Conservation (phyloP, 2,797 vertebrate genomes). For the Poeciliopsis infans region DNA sequence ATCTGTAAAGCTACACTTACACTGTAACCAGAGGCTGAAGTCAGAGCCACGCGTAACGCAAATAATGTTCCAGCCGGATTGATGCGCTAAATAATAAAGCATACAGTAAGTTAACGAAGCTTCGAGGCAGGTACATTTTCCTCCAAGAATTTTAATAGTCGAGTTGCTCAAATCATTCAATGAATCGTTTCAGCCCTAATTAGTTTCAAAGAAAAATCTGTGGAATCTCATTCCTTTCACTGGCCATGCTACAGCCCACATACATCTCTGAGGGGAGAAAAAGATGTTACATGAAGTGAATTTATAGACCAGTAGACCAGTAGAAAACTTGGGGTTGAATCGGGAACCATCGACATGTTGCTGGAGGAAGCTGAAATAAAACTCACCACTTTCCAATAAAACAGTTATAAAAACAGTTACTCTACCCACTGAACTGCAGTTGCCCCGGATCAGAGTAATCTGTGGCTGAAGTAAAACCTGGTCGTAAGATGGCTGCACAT, state of each 20-base stretch:
- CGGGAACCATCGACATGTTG: neutral
- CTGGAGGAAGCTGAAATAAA: neutral
- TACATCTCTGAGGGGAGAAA: neutral
- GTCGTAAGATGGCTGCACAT: neutral
- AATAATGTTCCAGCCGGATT: too few relatives aligned
- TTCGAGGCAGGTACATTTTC: too few relatives aligned
- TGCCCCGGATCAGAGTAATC: neutral
- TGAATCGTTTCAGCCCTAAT: too few relatives aligned
- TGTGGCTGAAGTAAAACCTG: neutral
- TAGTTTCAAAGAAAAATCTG: neutral
- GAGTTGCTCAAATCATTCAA: too few relatives aligned
- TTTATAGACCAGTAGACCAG: neutral
- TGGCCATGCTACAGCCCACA: neutral
- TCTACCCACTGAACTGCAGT: neutral
- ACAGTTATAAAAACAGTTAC: neutral
- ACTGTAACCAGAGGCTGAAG: too few relatives aligned
- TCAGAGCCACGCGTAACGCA: too few relatives aligned
- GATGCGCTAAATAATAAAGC: too few relatives aligned
- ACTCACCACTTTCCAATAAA: neutral
- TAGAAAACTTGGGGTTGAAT: neutral
- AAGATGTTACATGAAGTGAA: neutral
- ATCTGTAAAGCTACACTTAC: too few relatives aligned
- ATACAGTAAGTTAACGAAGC: too few relatives aligned
- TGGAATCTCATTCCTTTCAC: neutral
- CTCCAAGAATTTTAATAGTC: too few relatives aligned